A percentile compares a stretch with the other conserved stretches of the same genome.
These are phyloP conservation scores for Metacarcinus magister DNA, from an alignment of 2,888 invertebrate genomes.

Conservation along the genomic window DNA sequence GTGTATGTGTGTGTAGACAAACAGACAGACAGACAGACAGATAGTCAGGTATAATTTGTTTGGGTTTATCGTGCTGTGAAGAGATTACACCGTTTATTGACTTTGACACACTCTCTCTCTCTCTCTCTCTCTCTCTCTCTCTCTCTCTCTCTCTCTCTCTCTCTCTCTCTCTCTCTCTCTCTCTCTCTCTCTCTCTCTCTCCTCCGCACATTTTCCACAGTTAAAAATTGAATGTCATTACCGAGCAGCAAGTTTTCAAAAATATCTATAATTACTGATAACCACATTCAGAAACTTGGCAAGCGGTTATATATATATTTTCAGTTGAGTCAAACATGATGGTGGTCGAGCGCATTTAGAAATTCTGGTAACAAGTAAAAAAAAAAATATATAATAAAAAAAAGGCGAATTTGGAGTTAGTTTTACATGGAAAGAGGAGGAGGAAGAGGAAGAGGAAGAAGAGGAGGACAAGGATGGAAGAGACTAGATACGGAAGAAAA, in stretches of 20 bases:
- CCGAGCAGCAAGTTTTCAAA: not conserved
- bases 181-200: not conserved
- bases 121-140: conserved; percentile 37
- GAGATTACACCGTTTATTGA: not conserved
- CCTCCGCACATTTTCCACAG: not conserved
- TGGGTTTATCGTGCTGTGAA: no score
- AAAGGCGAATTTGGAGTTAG: no score
- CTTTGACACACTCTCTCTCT: not conserved
- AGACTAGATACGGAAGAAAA: not conserved
- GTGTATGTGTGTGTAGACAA: not conserved
- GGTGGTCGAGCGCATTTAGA: not conserved
- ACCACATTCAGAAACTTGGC: not conserved
- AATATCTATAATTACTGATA: conserved; percentile 6
- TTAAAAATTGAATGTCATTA: not conserved
- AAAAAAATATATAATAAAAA: not conserved
- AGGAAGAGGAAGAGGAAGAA: not conserved
- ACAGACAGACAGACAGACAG: not conserved
- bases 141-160: conserved; percentile 37
- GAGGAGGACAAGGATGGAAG: not conserved
- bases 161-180: not conserved
- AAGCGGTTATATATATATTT: not conserved
- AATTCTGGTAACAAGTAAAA: not conserved
- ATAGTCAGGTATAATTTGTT: not conserved
- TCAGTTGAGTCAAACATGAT: not conserved
- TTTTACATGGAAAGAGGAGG: not conserved